Base-by-base conservation (phyloP, 2,888 invertebrate genomes). In the Phalera bucephala region DNA sequence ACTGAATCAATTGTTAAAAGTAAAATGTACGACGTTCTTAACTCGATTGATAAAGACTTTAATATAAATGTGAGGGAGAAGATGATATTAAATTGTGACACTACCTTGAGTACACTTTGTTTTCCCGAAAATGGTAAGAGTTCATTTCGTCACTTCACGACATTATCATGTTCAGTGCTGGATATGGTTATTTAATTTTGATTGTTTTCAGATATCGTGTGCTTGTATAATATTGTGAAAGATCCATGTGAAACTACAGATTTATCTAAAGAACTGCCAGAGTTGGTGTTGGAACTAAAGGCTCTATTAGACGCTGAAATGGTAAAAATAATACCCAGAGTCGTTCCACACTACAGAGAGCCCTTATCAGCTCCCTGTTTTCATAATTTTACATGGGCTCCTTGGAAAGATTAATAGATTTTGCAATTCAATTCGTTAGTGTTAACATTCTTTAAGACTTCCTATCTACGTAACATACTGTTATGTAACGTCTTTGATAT, bases 201-300 rank as follows among this genome's bases (percentile, higher is more conserved):
- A 17, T 40, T 10, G n/a, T 46, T 77, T 78, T 8, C 59, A 83
- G 83, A 49, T 34, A 69, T 52, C 23, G 43, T 55, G 13, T 87
- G 86, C 38, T 62, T 87, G 26, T 86, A 67, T 45, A 77, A 86
- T 43, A 77, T 87, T 6, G 72, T 62, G 38, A 52, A 72, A 14
- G 87, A 87, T 57, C 84, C 85, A 0, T 87, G 87, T 43, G 87
- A 87, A 56, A 64, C 41, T 3, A 58, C 39, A 37, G 79, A 87
- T 33, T 47, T 86, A 43, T 76, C 80, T 7, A 36, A 33, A 0
- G 31, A 12, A 0, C 42, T 73, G 44, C 71, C 73, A 5, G 68
- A 76, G 15, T 42, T 84, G n/a, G 70, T 70, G 2, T 29, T 51
- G 2, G 58, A 36, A 11, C 47, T 87, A 53, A 43, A 51, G 7